Base-by-base conservation (phyloP, 1,140 invertebrate genomes). In the Rhopalosiphum padi region DNA sequence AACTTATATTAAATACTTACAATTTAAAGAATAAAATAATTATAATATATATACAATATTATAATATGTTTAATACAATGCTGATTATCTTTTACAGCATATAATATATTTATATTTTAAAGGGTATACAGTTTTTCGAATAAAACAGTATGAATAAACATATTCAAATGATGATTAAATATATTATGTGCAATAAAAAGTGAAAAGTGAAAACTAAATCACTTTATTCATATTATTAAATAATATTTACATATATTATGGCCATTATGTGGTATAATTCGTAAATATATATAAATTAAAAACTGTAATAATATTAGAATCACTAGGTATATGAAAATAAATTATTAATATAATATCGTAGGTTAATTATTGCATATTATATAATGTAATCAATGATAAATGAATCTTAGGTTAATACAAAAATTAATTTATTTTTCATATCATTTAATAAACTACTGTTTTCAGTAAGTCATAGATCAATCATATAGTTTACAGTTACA, bases 401-500 rank as follows among this genome's bases (percentile, higher is more conserved):
- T 77, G 15, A n/a, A n/a, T n/a, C 60, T n/a, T 77, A n/a, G 30
- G 60, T 77, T 77, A 77, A 6, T 77, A 77, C 60, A 77, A 77
- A 77, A 77, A 77, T 77, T 77, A 18, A 77, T 77, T 77, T n/a
- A 77, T n/a, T n/a, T 77, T 77, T 77, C 30, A 77, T 77, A 77
- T 77, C 30, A 77, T 77, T 77, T 77, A 77, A 77, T 77, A 77
- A 77, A n/a, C 60, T 77, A 18, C 4, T 77, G 30, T 77, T 77
- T 77, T 77, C 60, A 77, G 60, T 77, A n/a, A 77, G 60, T 77
- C 30, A 77, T 77, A 77, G 60, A 77, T 77, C 60, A 77, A 77
- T 77, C 60, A 77, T n/a, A 68, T 21, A 77, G 30, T n/a, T n/a
- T n/a, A 77, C 30, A 77, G 60, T 18, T 77, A 77, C 60, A 77